Evolutionary conservation across 2,113 vertebrate species (phyloP), one percentile per base, ranked within the genome.

Genomic region (Campylorhamphus procurvoides): DNA sequence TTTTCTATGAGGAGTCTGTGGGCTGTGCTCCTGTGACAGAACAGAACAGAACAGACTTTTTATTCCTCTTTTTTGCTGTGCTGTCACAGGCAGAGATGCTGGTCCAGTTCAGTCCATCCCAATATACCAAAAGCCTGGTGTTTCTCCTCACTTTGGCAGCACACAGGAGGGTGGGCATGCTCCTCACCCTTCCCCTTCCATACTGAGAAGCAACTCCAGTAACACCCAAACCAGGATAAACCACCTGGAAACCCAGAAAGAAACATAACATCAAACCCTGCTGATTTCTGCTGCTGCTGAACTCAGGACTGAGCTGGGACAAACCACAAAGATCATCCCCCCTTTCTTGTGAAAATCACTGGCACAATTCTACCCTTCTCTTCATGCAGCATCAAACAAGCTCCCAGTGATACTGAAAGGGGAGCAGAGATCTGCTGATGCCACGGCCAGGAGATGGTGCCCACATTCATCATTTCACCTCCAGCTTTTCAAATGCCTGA

Each of bases 21-120:
- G 42, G 44, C 53, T 44, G 10, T 23, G 58, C 19, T 80, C 23
- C 68, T 55, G 6, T 24, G 42, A 3, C 3, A 66, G 46, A 20
- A 46, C 0, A 1, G 46, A 20, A 46, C 0, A 1, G 31, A 59
- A 39, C 6, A 69, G 63, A 58, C 33, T 42, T 35, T 37, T 72
- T 64, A 80, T 63, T 55, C 75, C 12, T 27, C 15, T 28, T 82
- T 82, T 82, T 53, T 79, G 33, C n/a, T 86, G 40, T 17, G 4
- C 49, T 73, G 59, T 60, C 71, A 63, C 0, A 5, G 12, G 44
- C 62, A 62, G 60, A 73, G 19, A 53, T 58, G 56, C 76, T 59
- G 56, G 42, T 84, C 81, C 17, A 1, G 12, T 71, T 87, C n/a
- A 76, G 55, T 60, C 49, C 42, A 17, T 28, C 67, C 74, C 23